These are phyloP conservation scores for Drosophila siamana DNA, from an alignment of 2,888 invertebrate species.

Conservation along the genomic window DNA sequence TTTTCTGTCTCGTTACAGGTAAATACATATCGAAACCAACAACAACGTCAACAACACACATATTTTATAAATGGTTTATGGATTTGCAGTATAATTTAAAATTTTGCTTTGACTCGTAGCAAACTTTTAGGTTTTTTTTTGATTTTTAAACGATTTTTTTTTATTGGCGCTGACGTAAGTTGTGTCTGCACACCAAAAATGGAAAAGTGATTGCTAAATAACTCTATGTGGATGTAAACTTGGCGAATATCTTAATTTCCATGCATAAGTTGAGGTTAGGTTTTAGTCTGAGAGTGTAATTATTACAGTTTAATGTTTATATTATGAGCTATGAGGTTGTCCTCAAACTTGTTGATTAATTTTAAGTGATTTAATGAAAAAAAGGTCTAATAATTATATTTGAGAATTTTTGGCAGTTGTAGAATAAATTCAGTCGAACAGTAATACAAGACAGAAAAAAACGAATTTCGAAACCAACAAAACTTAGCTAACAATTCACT, in stretches of 20 bases:
- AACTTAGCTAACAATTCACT: no score
- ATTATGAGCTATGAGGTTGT: no score
- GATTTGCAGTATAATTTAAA: slow-evolving; percentile 19
- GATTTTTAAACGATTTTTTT: slow-evolving; percentile 1
- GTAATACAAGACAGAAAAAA: no score
- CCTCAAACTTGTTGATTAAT: no score
- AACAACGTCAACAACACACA: slow-evolving; percentile 1
- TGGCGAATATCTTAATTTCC: neutral
- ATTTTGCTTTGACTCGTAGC: slow-evolving; percentile 4
- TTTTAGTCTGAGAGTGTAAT: no score
- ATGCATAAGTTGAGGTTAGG: no score
- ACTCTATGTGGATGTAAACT: neutral
- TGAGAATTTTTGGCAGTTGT: no score
- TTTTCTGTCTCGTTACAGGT: slow-evolving; percentile 77
- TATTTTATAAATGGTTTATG: slow-evolving; percentile 27
- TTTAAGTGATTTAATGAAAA: no score
- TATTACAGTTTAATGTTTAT: no score
- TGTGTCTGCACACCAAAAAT: neutral
- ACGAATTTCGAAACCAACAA: no score
- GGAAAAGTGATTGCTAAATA: neutral
- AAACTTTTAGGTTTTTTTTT: slow-evolving; percentile 7
- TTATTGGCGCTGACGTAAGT: slow-evolving; percentile 1
- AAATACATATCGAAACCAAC: slow-evolving; percentile 56
- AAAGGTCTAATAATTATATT: no score
- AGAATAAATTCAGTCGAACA: no score